Conservation (phyloP, 2,113 vertebrate species). For the Sebastes fasciatus region DNA sequence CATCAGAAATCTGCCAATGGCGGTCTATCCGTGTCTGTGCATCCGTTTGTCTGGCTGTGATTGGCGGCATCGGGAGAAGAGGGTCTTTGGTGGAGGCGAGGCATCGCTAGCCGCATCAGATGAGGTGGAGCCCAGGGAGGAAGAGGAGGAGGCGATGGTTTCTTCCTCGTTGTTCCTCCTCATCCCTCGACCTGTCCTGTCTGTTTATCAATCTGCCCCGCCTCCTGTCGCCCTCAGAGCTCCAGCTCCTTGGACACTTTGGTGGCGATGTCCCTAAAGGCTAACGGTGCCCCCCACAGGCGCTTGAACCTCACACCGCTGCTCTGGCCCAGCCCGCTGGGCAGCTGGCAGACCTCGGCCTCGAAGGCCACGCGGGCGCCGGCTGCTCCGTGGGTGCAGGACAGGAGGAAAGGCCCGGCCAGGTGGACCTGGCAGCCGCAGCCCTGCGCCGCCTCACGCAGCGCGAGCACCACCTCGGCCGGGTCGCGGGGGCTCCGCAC, state of each 20-base stretch:
- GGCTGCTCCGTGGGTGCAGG: conserved; percentile 89
- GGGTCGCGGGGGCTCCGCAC: conserved; percentile 88
- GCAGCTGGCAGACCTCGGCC: conserved; percentile 92
- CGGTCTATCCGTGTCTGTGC: conserved; percentile 54
- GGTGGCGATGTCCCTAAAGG: conserved; percentile 91
- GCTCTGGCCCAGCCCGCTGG: conserved; percentile 84
- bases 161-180: conserved; percentile 11
- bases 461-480: conserved; percentile 86
- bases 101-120: conserved; percentile 48
- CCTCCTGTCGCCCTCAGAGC: conserved; percentile 85
- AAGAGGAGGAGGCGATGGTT: conserved; percentile 20
- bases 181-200: conserved; percentile 51
- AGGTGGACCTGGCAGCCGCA: conserved; percentile 89
- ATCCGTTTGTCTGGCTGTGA: conserved; percentile 60
- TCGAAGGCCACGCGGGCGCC: conserved; percentile 90
- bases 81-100: conserved; percentile 66
- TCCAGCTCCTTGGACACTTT: conserved; percentile 90
- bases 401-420: conserved; percentile 91
- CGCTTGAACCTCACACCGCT: conserved; percentile 89
- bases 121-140: conserved; percentile 49
- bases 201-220: conserved; percentile 74
- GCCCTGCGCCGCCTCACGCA: conserved; percentile 88
- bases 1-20: conserved; percentile 43
- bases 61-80: conserved; percentile 59
- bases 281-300: conserved; percentile 89